phyloP scores from a whole-genome alignment of 2,797 vertebrate species.

The Kryptolebias ocellatus region DNA sequence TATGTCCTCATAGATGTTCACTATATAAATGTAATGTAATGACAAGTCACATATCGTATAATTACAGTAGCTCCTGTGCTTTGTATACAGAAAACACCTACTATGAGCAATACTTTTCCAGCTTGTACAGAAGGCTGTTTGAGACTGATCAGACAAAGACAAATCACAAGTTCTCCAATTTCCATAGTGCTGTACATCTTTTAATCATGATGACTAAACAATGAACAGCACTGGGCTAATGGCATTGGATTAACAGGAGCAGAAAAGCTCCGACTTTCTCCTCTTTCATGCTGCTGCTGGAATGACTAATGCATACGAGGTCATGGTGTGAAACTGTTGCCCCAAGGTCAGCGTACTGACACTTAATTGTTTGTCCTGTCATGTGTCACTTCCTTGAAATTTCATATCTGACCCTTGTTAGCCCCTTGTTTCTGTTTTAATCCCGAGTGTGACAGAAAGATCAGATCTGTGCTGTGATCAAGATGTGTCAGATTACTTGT shows the following conservation, averaged over 20 bases:
- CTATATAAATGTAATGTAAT: conserved; percentile 9
- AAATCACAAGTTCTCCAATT: conserved; percentile 64
- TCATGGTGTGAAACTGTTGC: conserved; percentile 80
- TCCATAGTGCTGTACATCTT: conserved; percentile 78
- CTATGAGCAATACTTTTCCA: conserved; percentile 15
- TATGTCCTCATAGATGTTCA: conserved; percentile 22
- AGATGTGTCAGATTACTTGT: conserved; percentile 81
- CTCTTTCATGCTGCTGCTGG: conserved; percentile 50
- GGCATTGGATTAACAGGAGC: conserved; percentile 52
- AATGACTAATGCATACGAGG: conserved; percentile 76
- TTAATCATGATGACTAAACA: conserved; percentile 80
- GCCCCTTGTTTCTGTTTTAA: conserved; percentile 78
- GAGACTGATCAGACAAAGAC: conserved; percentile 70
- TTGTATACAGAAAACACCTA: conserved; percentile 22
- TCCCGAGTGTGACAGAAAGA: conserved; percentile 79
- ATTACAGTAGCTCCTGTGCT: conserved; percentile 1
- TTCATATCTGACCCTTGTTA: conserved; percentile 81
- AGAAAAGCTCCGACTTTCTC: conserved; percentile 25
- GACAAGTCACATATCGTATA: not conserved
- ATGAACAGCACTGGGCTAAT: conserved; percentile 74
- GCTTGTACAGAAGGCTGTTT: conserved; percentile 51
- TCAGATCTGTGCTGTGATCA: conserved; percentile 79
- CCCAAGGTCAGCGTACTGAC: conserved; percentile 78
- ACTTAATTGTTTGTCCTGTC: conserved; percentile 84
- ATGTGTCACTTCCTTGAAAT: conserved; percentile 83